Percentiles rank a stretch among this genome's conserved stretches.
Conservation (phyloP, 2,797 vertebrate species). For the Microchirus variegatus region DNA sequence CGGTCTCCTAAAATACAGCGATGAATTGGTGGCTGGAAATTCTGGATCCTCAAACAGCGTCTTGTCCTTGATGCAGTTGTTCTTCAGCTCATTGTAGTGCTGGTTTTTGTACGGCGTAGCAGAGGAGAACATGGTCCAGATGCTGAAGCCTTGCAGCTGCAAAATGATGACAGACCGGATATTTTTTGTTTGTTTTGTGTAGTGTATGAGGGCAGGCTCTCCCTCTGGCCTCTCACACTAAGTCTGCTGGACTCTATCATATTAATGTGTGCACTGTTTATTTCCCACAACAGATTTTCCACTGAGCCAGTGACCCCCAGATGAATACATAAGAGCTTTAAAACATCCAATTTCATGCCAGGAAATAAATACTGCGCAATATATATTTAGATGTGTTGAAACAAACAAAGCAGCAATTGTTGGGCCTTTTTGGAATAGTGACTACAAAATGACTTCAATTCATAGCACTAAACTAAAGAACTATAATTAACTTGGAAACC, state of each 20-base stretch:
- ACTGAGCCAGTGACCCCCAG: neutral
- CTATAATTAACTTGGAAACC: no score
- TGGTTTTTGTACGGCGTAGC: constrained; percentile 84
- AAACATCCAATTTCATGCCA: no score
- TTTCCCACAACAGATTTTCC: constrained; percentile 23
- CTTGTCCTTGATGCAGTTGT: constrained; percentile 78
- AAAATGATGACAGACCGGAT: constrained; percentile 38
- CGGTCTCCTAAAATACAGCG: constrained; percentile 84
- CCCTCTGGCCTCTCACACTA: constrained; percentile 8
- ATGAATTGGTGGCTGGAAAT: constrained; percentile 85
- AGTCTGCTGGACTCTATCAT: neutral
- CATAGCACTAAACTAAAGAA: no score
- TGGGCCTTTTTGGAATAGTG: no score
- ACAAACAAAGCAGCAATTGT: no score
- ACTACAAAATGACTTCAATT: no score
- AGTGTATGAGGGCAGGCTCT: neutral
- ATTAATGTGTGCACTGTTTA: constrained; percentile 16
- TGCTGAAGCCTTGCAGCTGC: constrained; percentile 50
- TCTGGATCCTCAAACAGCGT: constrained; percentile 89
- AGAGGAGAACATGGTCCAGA: constrained; percentile 80
- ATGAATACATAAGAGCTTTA: no score
- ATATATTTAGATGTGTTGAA: no score
- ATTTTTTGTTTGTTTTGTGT: constrained; percentile 9
- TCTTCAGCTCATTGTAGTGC: constrained; percentile 86
- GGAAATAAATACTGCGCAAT: no score